A percentile compares a stretch with the other conserved stretches of the same genome.
Conservation (phyloP, 2,797 vertebrate genomes). For the Hyperoplus immaculatus region DNA sequence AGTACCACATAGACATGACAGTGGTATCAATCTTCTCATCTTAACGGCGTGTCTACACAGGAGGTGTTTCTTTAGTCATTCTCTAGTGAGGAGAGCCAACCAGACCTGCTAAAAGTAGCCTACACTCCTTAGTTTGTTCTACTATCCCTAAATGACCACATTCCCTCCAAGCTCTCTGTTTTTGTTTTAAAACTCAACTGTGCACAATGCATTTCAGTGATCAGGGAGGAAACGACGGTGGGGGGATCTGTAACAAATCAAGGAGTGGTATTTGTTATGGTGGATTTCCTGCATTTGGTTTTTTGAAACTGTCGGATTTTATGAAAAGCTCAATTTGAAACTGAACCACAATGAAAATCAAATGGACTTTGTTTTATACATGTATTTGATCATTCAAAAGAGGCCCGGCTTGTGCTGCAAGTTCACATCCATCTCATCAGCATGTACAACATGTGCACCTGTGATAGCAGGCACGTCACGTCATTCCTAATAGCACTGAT, state of each 20-base stretch:
- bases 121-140: not conserved
- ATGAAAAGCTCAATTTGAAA: not conserved
- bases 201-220: not conserved
- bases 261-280: constrained; percentile 19
- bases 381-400: not conserved
- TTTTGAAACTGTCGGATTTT: not conserved
- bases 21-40: constrained; percentile 1
- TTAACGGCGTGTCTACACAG: not conserved
- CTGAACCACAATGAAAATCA: not conserved
- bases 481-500: not conserved
- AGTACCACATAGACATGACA: not conserved
- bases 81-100: not conserved
- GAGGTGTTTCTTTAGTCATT: not conserved
- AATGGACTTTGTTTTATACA: not conserved
- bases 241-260: constrained; percentile 9
- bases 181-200: not conserved
- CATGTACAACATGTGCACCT: constrained; percentile 10
- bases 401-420: not conserved
- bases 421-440: not conserved
- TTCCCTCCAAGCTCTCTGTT: not conserved
- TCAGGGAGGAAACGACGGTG: constrained; percentile 4
- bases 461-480: not conserved
- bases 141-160: not conserved
- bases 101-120: not conserved
- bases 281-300: constrained; percentile 20